phyloP scores from a whole-genome alignment of 2,797 vertebrate species.

The Scyliorhinus canicula region DNA sequence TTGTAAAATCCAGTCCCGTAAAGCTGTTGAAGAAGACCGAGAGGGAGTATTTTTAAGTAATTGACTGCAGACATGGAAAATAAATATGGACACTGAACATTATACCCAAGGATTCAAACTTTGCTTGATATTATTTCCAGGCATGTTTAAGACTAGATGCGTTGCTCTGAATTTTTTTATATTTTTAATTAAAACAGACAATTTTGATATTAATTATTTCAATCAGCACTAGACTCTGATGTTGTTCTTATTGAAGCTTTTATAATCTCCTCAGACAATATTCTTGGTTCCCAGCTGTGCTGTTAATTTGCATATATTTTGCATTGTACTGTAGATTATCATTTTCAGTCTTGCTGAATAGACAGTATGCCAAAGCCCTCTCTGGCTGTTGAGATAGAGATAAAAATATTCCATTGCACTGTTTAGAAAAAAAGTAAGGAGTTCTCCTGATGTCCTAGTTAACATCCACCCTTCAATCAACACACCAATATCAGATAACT shows the following conservation, averaged over 20 bases:
- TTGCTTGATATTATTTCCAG: not conserved
- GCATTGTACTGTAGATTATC: not conserved
- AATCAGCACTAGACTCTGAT: not conserved
- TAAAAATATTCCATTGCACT: not conserved
- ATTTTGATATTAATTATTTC: not conserved
- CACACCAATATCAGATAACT: no score
- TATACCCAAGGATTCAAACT: not conserved
- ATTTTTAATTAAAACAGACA: not conserved
- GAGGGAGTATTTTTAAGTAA: not conserved
- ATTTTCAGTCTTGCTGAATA: not conserved
- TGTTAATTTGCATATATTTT: slow-evolving; percentile 1
- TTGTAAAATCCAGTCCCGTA: not conserved
- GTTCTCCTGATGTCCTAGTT: not conserved
- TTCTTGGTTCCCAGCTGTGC: not conserved
- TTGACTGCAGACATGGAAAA: not conserved
- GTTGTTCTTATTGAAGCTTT: not conserved
- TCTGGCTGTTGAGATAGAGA: not conserved
- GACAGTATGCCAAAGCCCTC: not conserved
- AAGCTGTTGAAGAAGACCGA: not conserved
- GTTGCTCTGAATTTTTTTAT: not conserved
- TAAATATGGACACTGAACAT: not conserved
- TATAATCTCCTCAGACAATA: not conserved
- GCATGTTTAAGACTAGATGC: not conserved
- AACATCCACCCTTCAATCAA: no score
- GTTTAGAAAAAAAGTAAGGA: not conserved